Conservation (phyloP, 2,888 invertebrate species). For the Latheticus oryzae region DNA sequence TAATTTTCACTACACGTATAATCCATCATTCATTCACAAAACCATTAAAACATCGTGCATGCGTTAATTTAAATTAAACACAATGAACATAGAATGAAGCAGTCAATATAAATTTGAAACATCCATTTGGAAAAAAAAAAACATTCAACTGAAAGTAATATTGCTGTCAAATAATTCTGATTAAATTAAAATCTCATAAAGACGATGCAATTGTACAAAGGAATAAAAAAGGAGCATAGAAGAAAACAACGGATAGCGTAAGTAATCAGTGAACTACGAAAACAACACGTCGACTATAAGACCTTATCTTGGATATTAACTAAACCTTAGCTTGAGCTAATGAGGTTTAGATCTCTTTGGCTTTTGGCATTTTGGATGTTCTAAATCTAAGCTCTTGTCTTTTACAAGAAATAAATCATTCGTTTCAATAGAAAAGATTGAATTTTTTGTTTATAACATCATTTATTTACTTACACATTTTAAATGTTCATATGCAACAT, state of each 20-base stretch:
- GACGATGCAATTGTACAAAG: conserved; percentile 14
- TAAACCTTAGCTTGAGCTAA: conserved; percentile 31
- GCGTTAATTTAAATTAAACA: conserved; percentile 33
- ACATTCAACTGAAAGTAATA: conserved; percentile 1
- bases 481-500: too few relatives aligned
- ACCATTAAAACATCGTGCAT: conserved; percentile 28
- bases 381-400: too few relatives aligned
- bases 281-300: conserved; percentile 22
- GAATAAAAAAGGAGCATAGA: conserved; percentile 15
- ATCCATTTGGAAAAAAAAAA: background rate
- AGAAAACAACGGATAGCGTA: conserved; percentile 12
- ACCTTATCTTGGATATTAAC: conserved; percentile 24
- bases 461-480: too few relatives aligned
- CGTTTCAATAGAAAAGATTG: too few relatives aligned
- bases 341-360: conserved; percentile 46
- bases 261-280: conserved; percentile 25
- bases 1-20: too few relatives aligned
- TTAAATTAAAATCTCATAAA: conserved; percentile 17
- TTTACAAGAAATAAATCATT: too few relatives aligned
- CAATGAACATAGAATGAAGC: conserved; percentile 12
- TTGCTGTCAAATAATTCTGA: conserved; percentile 2
- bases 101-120: conserved; percentile 9
- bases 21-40: conserved; percentile 33
- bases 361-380: conserved; percentile 43
- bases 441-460: too few relatives aligned